Evolutionary conservation across 1,140 invertebrate genomes (phyloP).

Genomic region (Schlechtendalia chinensis): DNA sequence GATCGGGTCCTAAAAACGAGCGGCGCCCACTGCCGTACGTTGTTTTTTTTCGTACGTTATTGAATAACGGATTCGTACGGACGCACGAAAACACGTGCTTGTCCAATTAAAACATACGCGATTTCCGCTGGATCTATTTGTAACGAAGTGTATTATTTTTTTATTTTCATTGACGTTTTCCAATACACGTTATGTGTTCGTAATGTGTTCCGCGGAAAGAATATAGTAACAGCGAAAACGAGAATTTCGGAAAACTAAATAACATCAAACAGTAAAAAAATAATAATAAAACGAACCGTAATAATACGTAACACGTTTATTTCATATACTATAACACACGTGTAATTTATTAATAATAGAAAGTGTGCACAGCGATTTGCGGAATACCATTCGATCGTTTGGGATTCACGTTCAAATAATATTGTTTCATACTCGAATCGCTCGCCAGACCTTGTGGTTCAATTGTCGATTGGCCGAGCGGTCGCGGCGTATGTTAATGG

Average conservation of each 20-base stretch:
- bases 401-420: neutral
- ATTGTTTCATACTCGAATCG: neutral
- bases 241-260: neutral
- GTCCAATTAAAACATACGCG: too few relatives aligned
- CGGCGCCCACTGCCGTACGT: too few relatives aligned
- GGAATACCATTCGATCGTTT: neutral
- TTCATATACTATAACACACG: too few relatives aligned
- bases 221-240: too few relatives aligned
- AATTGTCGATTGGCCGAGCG: neutral
- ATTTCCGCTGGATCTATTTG: neutral
- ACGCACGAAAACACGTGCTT: too few relatives aligned
- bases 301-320: too few relatives aligned
- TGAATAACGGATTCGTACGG: too few relatives aligned
- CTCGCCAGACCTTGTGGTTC: neutral
- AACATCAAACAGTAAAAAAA: too few relatives aligned
- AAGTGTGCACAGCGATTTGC: neutral
- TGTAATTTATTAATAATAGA: too few relatives aligned
- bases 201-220: neutral
- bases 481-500: neutral
- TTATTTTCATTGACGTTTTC: neutral
- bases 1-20: too few relatives aligned
- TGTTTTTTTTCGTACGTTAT: too few relatives aligned
- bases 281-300: too few relatives aligned
- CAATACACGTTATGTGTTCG: neutral
- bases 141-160: neutral